Conservation (phyloP, 2,888 invertebrate genomes). For the Epirrhoe alternata region DNA sequence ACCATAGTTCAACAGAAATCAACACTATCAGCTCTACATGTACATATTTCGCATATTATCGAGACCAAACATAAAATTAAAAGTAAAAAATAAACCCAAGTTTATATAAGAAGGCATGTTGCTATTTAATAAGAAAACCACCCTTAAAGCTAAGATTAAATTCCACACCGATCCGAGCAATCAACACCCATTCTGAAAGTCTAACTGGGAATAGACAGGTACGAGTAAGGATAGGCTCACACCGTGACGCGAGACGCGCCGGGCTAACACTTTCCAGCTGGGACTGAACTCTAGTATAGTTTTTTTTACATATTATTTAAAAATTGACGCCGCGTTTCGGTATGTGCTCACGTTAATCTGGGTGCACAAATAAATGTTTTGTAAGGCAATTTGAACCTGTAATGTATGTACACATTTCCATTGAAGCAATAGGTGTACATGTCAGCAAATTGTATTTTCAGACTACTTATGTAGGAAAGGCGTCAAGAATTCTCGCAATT, state of each 20-base stretch:
- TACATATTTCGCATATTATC: no score
- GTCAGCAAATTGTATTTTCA: constrained; percentile 10
- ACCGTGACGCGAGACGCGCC: no score
- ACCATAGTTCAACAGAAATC: no score
- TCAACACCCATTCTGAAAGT: neutral
- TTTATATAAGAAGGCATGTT: neutral
- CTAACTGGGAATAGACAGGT: neutral
- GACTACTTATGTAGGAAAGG: constrained; percentile 10
- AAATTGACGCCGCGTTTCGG: no score
- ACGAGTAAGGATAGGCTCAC: neutral
- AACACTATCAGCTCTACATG: no score
- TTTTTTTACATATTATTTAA: no score
- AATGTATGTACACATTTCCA: neutral
- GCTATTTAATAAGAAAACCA: neutral
- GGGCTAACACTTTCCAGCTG: no score
- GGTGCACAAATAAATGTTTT: neutral
- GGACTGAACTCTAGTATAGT: no score
- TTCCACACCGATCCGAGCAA: neutral
- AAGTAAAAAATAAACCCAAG: neutral
- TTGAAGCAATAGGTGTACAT: neutral
- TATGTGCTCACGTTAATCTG: neutral
- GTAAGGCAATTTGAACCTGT: neutral
- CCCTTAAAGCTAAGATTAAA: neutral
- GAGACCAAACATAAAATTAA: no score
- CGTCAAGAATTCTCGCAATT: constrained; percentile 28